Evolutionary conservation across 2,888 invertebrate species (phyloP), one percentile per base, ranked within the genome.

Genomic region (Acrobasis suavella): DNA sequence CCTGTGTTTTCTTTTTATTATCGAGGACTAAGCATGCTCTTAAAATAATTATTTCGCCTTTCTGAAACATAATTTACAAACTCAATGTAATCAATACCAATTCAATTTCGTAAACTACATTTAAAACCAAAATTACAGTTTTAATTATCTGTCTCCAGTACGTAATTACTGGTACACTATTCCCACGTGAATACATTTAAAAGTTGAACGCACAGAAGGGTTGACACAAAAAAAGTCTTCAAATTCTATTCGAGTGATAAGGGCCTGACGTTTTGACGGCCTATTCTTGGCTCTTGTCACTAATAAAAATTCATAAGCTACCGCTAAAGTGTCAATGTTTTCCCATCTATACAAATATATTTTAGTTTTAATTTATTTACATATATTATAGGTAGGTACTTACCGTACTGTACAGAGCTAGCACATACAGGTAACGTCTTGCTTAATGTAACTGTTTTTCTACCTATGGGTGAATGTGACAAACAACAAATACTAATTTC

Each of bases 141-240:
- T 66, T 64, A 68, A 66, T 63, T 65, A n/a, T 64, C 65, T 65
- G 65, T 69, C 67, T 60, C 52, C 58, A 39, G 7, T 39, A 39
- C 32, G 54, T 60, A 65, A 65, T 67, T 63, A 62, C 60, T 65
- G 62, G 63, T 66, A 64, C 39, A 50, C 37, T 49, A 64, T 73
- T 72, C 71, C 67, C 72, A 69, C 68, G 69, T 73, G 67, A 72
- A 69, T 66, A 50, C 63, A 67, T 68, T 66, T 65, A 69, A 32
- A 66, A 71, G 64, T 67, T 66, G 62, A 64, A 69, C 66, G 63
- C 65, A 65, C 50, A 58, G 62, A 66, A 66, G 63, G 70, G 70
- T 68, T 67, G 66, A 65, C 67, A 60, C 15, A 60, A 42, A 49
- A n/a, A 63, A 61, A 60, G 32, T 50, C 42, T 22, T 54, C 50